Base-by-base conservation (phyloP, 2,113 vertebrate species). In the Ochotona princeps region DNA sequence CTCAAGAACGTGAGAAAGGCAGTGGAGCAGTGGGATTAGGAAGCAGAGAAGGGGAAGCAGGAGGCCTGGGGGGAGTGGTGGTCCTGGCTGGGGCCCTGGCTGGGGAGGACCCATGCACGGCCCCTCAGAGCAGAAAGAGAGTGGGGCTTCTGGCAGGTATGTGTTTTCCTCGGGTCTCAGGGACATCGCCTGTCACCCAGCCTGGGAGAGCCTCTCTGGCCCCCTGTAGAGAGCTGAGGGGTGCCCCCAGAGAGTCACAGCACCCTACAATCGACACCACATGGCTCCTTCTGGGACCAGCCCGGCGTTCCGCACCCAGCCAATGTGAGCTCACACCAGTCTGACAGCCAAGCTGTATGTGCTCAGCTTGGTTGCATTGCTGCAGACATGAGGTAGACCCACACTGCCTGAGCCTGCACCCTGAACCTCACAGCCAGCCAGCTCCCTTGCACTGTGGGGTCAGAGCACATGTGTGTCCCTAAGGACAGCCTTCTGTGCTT, bases 221-320 rank as follows among this genome's bases (percentile, higher is more conserved):
- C 12, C 8, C 0, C 47, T 54, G 47, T 28, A 14, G 66, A 6
- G n/a, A 61, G 9, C 23, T 8, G 1, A 3, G 47, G 9, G 81
- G 13, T 44, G 49, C 60, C 26, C 44, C 13, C 47, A 38, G 17
- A 7, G 17, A 47, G 25, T 7, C 15, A 9, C 60, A 25, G 9
- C 1, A 25, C 21, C 26, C 38, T 44, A 7, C 4, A 1, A 0
- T 23, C 3, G 1, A 12, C 18, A 26, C 5, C 17, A 0, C 11
- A 20, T 11, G 7, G 25, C 26, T 7, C 15, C 28, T 17, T 7
- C 5, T 23, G 2, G 5, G 7, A 4, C 12, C 0, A 8, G 44
- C 23, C 1, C 7, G 8, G 11, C 0, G 13, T 38, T 51, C 20
- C 14, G 7, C 0, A 2, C 9, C 5, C 17, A 14, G 8, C 18